A percentile compares a stretch with the other conserved stretches of the same genome.
Conservation (phyloP, 2,888 invertebrate genomes). For the Eurois occulta region DNA sequence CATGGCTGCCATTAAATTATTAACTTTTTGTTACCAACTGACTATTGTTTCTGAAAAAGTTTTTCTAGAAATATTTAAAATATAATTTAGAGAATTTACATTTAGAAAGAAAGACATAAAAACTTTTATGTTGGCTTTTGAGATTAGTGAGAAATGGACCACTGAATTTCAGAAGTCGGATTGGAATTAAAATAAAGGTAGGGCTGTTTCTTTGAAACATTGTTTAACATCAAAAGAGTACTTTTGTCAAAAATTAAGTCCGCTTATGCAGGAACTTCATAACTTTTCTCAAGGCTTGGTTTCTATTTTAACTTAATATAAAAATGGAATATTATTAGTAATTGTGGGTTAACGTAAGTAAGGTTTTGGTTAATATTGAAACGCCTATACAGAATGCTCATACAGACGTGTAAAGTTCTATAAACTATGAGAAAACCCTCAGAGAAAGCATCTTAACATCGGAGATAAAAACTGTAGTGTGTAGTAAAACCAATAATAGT, state of each 20-base stretch:
- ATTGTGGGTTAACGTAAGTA: too few relatives aligned
- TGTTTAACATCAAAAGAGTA: constrained; percentile 8
- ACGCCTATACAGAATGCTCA: not conserved
- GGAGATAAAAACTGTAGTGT: not conserved
- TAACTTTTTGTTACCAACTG: constrained; percentile 37
- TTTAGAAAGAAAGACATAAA: constrained; percentile 39
- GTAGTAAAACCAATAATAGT: not conserved
- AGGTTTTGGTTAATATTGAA: too few relatives aligned
- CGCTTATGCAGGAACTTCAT: not conserved
- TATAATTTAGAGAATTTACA: constrained; percentile 43
- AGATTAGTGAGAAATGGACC: constrained; percentile 38
- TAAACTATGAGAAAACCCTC: not conserved
- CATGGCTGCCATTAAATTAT: constrained; percentile 28
- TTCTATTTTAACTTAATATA: not conserved
- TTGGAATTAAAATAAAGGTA: constrained; percentile 33
- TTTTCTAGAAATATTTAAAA: constrained; percentile 26
- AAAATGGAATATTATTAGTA: not conserved
- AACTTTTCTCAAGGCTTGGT: not conserved
- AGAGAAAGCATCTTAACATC: not conserved
- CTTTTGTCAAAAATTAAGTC: constrained; percentile 7
- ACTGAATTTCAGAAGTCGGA: constrained; percentile 38
- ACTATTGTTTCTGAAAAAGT: constrained; percentile 37
- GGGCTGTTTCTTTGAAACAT: constrained; percentile 23
- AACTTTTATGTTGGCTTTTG: constrained; percentile 32
- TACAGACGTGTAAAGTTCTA: not conserved